Conservation (phyloP, 2,888 invertebrate species). For the Cephus sareptanus region DNA sequence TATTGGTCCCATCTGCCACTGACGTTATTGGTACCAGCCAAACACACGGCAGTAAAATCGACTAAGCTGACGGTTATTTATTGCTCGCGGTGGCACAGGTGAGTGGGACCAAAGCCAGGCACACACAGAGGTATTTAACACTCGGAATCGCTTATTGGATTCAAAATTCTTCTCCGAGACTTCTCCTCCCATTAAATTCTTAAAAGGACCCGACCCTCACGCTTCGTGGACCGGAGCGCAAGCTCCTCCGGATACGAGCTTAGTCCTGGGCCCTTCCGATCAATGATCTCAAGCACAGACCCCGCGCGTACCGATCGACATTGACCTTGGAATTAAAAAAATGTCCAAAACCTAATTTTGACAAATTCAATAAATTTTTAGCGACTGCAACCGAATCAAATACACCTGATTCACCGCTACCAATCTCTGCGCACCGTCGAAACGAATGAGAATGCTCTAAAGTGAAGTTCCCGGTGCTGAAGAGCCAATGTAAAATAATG, state of each 20-base stretch:
- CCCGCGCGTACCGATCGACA: neutral
- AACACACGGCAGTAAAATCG: slow-evolving; percentile 62
- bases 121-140: slow-evolving; percentile 1
- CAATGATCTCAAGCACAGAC: neutral
- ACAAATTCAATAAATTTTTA: neutral
- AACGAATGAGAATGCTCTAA: neutral
- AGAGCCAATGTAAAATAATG: slow-evolving; percentile 40
- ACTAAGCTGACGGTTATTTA: slow-evolving; percentile 65
- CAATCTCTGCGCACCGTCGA: too few species aligned
- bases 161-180: neutral
- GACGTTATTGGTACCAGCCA: slow-evolving; percentile 61
- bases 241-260: neutral
- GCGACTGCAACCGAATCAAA: neutral
- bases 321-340: neutral
- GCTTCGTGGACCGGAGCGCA: neutral
- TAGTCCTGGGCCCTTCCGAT: neutral
- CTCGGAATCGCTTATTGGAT: neutral
- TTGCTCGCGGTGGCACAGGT: slow-evolving; percentile 61
- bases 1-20: slow-evolving; percentile 46
- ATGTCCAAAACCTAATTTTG: fast-evolving
- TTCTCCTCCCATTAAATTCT: neutral
- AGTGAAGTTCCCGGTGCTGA: slow-evolving; percentile 16
- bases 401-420: neutral
- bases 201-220: neutral
- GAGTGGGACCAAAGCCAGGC: slow-evolving; percentile 48